Conservation (phyloP, 2,888 invertebrate species). For the Drosophila paracracens region DNA sequence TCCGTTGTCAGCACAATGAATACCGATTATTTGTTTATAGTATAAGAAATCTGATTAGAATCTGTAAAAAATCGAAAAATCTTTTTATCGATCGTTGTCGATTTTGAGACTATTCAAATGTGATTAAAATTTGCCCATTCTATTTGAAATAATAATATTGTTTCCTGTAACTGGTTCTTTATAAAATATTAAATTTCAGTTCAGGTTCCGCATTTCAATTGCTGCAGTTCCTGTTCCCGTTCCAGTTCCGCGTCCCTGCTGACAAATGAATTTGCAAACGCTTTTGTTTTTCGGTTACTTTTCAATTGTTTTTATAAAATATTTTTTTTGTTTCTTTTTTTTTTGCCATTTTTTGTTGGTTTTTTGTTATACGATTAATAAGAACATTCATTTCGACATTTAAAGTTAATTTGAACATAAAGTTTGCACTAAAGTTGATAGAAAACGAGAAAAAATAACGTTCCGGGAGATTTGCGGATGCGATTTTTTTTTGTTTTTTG, state of each 20-base stretch:
- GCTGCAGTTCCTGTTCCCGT: neutral
- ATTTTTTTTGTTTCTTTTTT: constrained; percentile 59
- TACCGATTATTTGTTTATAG: neutral
- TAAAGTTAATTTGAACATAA: constrained; percentile 79
- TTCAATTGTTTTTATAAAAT: constrained; percentile 72
- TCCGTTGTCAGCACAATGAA: constrained; percentile 17
- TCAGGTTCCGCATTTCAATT: neutral
- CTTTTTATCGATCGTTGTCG: neutral
- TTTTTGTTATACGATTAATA: constrained; percentile 64
- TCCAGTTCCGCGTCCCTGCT: neutral
- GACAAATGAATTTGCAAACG: constrained; percentile 4
- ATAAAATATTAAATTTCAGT: neutral
- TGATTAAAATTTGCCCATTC: neutral
- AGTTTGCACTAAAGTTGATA: constrained; percentile 76
- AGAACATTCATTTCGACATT: constrained; percentile 80
- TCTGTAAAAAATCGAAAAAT: neutral
- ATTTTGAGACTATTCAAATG: neutral
- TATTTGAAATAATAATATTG: neutral
- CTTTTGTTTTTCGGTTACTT: constrained; percentile 44
- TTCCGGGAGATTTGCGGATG: constrained; percentile 33
- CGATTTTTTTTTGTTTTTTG: neutral
- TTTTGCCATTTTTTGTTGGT: constrained; percentile 22
- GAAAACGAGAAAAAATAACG: constrained; percentile 49
- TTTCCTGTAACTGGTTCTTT: neutral
- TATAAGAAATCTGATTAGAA: neutral